Base-by-base conservation (phyloP, 2,888 invertebrate species). In the Tenthredo livida region DNA sequence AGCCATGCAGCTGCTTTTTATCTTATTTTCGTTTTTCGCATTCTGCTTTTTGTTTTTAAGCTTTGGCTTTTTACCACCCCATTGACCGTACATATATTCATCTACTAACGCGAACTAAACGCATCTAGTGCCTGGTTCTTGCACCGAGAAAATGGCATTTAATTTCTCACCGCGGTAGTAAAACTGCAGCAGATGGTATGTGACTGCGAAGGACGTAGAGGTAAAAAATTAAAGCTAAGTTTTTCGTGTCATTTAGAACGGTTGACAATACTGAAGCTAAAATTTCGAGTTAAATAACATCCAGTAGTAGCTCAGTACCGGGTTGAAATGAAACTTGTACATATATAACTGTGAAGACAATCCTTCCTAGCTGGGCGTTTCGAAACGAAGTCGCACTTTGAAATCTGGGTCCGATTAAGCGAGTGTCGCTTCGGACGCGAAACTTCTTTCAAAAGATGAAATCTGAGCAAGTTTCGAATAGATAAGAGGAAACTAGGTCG, bases 391-490 rank as follows among this genome's bases (percentile, higher is more conserved):
- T 77, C 17, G 15, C 29, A 33, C 54, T 77, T 33, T 33, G 29
- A 50, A 54, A 54, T 29, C 77, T 54, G 54, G 15, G 47, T 33
- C 29, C 54, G 77, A 33, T 33, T 25, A 77, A 50, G 33, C 77
- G 7, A 33, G n/a, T 77, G 54, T 77, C 77, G 33, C 25, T 25
- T 33, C 15, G 33, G 15, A 54, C 54, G n/a, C 25, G 2, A 54
- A 77, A 77, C 54, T 77, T 54, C 33, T 50, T 54, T 9, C 15
- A 29, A 50, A 29, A 54, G 54, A 77, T 77, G 17, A 29, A 54
- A 77, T 54, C 50, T 54, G 17, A 25, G 17, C 6, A 77, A 29
- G 77, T 77, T 77, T 54, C n/a, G n/a, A 54, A 54, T 54, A 54
- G 77, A 50, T 50, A 54, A 77, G 29, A 54, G n/a, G 50, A 12